These are phyloP conservation scores for Tetropium fuscum DNA, from an alignment of 2,888 invertebrate species.

Conservation along the genomic window DNA sequence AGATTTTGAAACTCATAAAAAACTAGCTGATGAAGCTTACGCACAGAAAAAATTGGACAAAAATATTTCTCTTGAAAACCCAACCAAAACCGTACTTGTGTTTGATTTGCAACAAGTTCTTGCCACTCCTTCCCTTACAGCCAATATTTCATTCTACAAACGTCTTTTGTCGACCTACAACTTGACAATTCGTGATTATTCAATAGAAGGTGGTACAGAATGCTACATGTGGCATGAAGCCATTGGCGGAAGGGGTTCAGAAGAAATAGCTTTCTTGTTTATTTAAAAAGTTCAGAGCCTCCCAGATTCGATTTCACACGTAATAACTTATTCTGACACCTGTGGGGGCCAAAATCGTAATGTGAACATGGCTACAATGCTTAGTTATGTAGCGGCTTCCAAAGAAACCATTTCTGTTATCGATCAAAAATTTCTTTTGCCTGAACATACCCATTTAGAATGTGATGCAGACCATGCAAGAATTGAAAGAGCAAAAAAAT, in stretches of 20 bases:
- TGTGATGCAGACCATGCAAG: constrained; percentile 41
- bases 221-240: constrained; percentile 37
- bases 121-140: constrained; percentile 2
- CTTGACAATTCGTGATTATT: constrained; percentile 31
- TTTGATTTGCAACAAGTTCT: constrained; percentile 34
- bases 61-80: not conserved
- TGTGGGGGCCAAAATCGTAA: constrained; percentile 46
- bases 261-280: constrained; percentile 9
- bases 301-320: constrained; percentile 13
- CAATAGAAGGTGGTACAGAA: constrained; percentile 18
- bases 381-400: constrained; percentile 3
- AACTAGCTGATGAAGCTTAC: not conserved
- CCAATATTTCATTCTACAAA: constrained; percentile 34
- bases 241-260: constrained; percentile 26
- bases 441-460: constrained; percentile 41
- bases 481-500: constrained; percentile 40
- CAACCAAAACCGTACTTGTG: not conserved
- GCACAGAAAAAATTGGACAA: not conserved
- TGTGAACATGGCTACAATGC: constrained; percentile 42
- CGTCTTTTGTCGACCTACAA: constrained; percentile 29
- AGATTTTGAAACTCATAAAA: not conserved
- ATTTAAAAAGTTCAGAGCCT: constrained; percentile 24
- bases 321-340: constrained; percentile 40
- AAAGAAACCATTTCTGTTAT: constrained; percentile 11
- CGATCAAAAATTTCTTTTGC: constrained; percentile 40